phyloP scores from a whole-genome alignment of 2,113 vertebrate species.

The Oriolus oriolus region DNA sequence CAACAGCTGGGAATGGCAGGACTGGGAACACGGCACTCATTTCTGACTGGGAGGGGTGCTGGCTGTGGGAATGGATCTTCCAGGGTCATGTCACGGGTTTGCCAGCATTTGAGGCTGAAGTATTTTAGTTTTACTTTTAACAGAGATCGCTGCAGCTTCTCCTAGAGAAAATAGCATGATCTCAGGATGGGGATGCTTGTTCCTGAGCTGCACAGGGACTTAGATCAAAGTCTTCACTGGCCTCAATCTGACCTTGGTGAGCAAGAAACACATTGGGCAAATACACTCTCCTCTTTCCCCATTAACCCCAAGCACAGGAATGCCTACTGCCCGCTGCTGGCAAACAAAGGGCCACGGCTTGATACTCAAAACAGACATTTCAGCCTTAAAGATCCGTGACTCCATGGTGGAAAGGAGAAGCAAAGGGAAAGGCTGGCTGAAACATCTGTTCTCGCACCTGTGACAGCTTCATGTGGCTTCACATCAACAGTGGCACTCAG shows the following conservation, averaged over 20 bases:
- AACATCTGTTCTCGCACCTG: neutral
- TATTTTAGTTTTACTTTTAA: neutral
- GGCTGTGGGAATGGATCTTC: neutral
- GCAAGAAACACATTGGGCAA: neutral
- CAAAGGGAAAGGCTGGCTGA: neutral
- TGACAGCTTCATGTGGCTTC: neutral
- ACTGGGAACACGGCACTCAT: rapidly evolving
- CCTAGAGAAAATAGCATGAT: neutral
- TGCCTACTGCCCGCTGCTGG: neutral
- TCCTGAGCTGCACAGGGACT: neutral
- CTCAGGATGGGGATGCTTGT: neutral
- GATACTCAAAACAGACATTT: neutral
- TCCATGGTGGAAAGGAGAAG: neutral
- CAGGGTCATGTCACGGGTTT: rapidly evolving
- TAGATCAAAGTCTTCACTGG: neutral
- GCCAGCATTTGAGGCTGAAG: neutral
- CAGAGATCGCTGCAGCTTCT: neutral
- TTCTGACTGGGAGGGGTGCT: neutral
- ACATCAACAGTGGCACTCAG: neutral
- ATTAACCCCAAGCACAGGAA: neutral
- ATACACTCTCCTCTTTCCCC: neutral
- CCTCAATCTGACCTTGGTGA: neutral
- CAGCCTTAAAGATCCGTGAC: neutral
- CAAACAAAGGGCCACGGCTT: neutral
- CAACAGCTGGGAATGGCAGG: neutral